Evolutionary conservation across 2,888 invertebrate genomes (phyloP), one percentile per base, ranked within the genome.

Genomic region (Oxystoma pomonae): DNA sequence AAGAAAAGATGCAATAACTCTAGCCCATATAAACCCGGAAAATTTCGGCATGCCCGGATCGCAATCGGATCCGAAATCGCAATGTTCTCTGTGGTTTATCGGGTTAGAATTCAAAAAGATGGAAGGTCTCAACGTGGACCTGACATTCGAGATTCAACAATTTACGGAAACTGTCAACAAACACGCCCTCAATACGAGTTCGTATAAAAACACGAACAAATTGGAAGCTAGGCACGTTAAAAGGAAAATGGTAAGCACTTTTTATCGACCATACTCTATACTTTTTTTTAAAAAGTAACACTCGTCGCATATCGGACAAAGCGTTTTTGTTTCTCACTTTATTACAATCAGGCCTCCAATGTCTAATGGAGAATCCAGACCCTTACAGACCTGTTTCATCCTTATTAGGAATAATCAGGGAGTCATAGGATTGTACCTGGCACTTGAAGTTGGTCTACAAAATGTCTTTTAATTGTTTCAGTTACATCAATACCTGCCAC

Each of bases 11-110:
- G 91, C 89, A 78, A 96, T 99, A 74, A 90, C 89, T 21, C 82
- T 98, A 74, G 97, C 98, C 0, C 98, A 99, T 81, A 93, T 98
- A 59, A 96, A 96, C 82, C 97, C 98, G 0, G 93, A 95, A 76
- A 91, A 93, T 74, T 97, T 88, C 76, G 82, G 85, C 50, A 84
- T 86, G 60, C 74, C 83, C 59, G 80, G 82, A 64, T 68, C 78
- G 7, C 75, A 70, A 72, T 70, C 70, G 56, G 82, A 85, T 63
- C 77, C 83, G 1, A 83, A 84, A 49, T 85, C 84, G 69, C 85
- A 86, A 69, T 90, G 92, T 77, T 91, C 92, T 3, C 91, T 96
- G 88, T 99, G 99, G 99, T 98, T 98, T 81, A 96, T 99, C 73
- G 99, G 99, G 0, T 83, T 99, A 59, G 90, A 92, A 68, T 96